Conservation (phyloP, 2,797 vertebrate genomes). For the Gouania willdenowi region DNA sequence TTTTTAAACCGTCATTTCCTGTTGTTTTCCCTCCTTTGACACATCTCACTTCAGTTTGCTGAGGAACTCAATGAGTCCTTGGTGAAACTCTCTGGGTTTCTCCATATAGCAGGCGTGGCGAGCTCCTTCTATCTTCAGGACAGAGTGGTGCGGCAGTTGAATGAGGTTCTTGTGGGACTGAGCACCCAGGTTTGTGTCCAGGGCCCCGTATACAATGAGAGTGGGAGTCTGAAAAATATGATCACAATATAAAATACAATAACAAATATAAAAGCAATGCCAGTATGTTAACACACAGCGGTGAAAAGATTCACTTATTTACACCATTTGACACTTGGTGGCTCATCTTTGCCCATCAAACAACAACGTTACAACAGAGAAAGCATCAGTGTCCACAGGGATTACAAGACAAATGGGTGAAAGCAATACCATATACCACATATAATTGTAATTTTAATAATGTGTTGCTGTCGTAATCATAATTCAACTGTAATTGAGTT, state of each 20-base stretch:
- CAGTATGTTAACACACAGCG: background rate
- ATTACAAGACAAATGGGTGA: no score
- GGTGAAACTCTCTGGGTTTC: slow-evolving; percentile 86
- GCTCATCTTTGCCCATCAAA: no score
- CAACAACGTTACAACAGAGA: no score
- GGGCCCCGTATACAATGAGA: slow-evolving; percentile 86
- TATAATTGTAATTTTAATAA: no score
- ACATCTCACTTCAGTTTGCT: slow-evolving; percentile 64
- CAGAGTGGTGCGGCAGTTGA: slow-evolving; percentile 81
- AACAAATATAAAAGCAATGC: background rate
- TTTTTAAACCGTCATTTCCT: background rate
- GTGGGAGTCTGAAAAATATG: slow-evolving; percentile 66
- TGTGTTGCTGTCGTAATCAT: no score
- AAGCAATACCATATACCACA: no score
- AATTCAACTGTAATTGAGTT: no score
- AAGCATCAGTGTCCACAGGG: no score
- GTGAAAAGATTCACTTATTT: background rate
- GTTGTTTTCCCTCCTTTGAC: no score
- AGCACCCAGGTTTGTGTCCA: slow-evolving; percentile 80
- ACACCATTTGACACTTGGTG: no score
- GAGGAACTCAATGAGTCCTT: slow-evolving; percentile 84
- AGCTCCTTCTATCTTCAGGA: slow-evolving; percentile 76
- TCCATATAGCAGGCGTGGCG: slow-evolving; percentile 95
- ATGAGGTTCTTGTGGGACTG: slow-evolving; percentile 89
- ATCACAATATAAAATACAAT: no score